Conservation (phyloP, 1,140 invertebrate genomes). For the Lepidurus couesii region DNA sequence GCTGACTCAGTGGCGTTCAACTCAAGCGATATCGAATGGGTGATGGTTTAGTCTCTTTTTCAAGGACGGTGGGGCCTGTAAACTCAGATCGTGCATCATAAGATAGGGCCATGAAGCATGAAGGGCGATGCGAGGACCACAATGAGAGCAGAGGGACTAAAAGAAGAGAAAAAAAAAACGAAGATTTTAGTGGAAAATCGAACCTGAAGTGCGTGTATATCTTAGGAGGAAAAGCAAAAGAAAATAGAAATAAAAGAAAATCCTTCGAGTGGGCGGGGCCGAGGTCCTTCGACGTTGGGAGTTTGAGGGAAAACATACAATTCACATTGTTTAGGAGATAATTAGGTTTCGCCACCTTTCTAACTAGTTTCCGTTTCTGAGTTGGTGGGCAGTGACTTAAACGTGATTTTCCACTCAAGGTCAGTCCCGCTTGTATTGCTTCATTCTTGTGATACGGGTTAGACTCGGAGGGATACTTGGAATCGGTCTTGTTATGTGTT, state of each 20-base stretch:
- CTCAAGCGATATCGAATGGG: background rate
- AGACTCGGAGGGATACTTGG: background rate
- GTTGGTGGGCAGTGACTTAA: background rate
- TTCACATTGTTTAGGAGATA: no score
- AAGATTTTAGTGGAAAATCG: background rate
- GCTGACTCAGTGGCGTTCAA: conserved; percentile 17
- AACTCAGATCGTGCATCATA: background rate
- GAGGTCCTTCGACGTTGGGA: no score
- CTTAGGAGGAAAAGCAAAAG: background rate
- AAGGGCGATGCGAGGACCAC: background rate
- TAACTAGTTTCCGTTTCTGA: background rate
- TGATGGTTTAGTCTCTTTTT: background rate
- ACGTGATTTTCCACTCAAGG: background rate
- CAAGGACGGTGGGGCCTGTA: conserved; percentile 2
- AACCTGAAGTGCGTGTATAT: background rate
- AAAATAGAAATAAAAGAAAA: background rate
- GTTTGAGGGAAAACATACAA: no score
- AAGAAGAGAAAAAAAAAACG: background rate
- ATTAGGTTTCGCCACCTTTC: no score
- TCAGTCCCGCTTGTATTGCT: background rate
- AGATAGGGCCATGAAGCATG: background rate
- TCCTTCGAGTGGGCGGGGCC: no score
- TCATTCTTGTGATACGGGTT: background rate
- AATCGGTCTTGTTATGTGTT: background rate
- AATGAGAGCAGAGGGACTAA: background rate